Base-by-base conservation (phyloP, 2,113 vertebrate species). In the Ophiodon elongatus region DNA sequence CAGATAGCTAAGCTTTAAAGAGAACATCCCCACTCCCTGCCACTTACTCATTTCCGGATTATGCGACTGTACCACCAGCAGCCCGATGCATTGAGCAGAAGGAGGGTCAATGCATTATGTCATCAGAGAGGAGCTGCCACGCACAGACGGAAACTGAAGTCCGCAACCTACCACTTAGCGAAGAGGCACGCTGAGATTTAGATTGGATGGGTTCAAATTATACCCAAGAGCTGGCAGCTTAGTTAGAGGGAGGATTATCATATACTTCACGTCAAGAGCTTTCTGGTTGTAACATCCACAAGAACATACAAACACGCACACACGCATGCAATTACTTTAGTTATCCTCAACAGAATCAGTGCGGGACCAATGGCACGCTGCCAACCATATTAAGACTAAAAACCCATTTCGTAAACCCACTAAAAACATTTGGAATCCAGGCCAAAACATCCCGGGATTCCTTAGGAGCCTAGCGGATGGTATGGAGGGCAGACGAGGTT, bases 181-280 rank as follows among this genome's bases (percentile, higher is more conserved):
- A 83, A 91, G 91, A 87, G 82, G 86, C 76, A 88, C 43, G 31
- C 89, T 83, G 91, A 88, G 89, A 90, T 89, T 90, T 85, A 87
- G 85, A 93, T 89, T 82, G 85, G 85, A 92, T 88, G 80, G 84
- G 85, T 88, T 89, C 87, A 94, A 93, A 93, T 94, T 89, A 95
- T 91, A 92, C 88, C 90, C 91, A 79, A 90, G 89, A 90, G 91
- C 92, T 87, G 68, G 89, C 83, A 85, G 92, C 88, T 94, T 92
- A 93, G 93, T 92, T 89, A 92, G 88, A 93, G 91, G 83, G 82
- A 87, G 92, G 94, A 95, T 95, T 94, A 94, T 89, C 88, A 89
- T 92, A 91, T 91, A 93, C 91, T 91, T 89, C 90, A 92, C 37
- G 67, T 91, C 91, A 88, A 93, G 89, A 82, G 90, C 89, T 88